Evolutionary conservation across 2,113 vertebrate genomes (phyloP), one percentile per base, ranked within the genome.

Genomic region (Melanotaenia duboulayi): DNA sequence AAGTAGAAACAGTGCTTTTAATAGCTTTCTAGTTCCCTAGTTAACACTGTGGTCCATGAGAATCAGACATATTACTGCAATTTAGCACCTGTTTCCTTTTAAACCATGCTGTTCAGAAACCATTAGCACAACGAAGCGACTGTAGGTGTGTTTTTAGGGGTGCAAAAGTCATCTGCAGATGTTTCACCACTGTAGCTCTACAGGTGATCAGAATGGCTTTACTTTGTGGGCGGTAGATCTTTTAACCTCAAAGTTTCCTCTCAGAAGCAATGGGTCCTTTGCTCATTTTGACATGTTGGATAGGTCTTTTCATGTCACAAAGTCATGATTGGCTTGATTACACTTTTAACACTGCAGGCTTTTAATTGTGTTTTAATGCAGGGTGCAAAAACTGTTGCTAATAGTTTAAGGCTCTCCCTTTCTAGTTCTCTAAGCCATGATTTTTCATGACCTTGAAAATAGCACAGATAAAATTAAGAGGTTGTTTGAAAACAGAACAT

Each of bases 341-440:
- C 5, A 67, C 77, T 82, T 87, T 83, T 79, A 86, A 58, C 75
- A 62, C 81, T 11, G 56, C 69, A 65, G 84, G 80, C n/a, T 2
- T 71, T 74, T 28, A 71, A 64, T 14, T 22, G 51, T 44, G 16
- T 78, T 60, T 77, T 54, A 70, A 67, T 28, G 60, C 42, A 66
- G n/a, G 52, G 44, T 69, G 70, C 52, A 63, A 74, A 86, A 81
- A 68, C 50, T 48, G 66, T 40, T 46, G 56, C 55, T 62, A 60
- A 48, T 51, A 76, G 64, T 75, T 80, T 57, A 71, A 66, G 69
- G 60, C 71, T 83, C 44, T 74, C 63, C 32, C 37, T 44, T 40
- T 76, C 22, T 58, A 24, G 48, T 78, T 78, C 80, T 83, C 61
- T 40, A 86, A 89, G 86, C 86, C 83, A 83, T 83, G 84, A 58